Base-by-base conservation (phyloP, 1,140 invertebrate genomes). In the Apis florea region DNA sequence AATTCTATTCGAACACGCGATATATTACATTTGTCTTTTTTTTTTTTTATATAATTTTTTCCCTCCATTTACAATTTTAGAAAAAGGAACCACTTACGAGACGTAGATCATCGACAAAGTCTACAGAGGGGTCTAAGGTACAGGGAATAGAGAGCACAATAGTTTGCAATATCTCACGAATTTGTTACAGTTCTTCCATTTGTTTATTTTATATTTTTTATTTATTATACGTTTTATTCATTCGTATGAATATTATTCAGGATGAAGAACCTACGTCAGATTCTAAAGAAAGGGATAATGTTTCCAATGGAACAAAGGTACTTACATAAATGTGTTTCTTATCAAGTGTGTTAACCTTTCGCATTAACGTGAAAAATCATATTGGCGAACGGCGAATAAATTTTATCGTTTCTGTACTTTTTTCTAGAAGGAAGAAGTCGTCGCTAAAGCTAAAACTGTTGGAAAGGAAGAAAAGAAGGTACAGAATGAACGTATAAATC, bases 401-500 rank as follows among this genome's bases (percentile, higher is more conserved):
- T 72, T 40, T 84, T 17, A 87, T 47, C 51, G 13, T 64, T n/a
- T 73, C 17, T 49, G 61, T 84, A 51, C 66, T 77, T 85, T 87
- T 70, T 47, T 40, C 6, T 85, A 85, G 87, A 88, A 88, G 71
- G 68, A 81, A 54, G 82, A 89, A 74, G 47, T 70, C 15, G 64
- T 53, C 31, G 21, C 80, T 21, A 90, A 90, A 84, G n/a, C 85
- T n/a, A 89, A 90, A 82, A 69, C 80, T 40, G 77, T 72, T 47
- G 83, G 67, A 64, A 90, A 89, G 85, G 85, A 86, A 15, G 84
- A 79, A 67, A 53, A 80, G 72, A 90, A 90, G 87, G 89, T 90
- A 91, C 66, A 84, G 21, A 72, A 51, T n/a, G 31, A 72, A 11
- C 70, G 10, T 10, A 59, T 19, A 40, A 31, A 64, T 17, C 40